phyloP scores from a whole-genome alignment of 2,888 invertebrate species.

The Nebria brevicollis region DNA sequence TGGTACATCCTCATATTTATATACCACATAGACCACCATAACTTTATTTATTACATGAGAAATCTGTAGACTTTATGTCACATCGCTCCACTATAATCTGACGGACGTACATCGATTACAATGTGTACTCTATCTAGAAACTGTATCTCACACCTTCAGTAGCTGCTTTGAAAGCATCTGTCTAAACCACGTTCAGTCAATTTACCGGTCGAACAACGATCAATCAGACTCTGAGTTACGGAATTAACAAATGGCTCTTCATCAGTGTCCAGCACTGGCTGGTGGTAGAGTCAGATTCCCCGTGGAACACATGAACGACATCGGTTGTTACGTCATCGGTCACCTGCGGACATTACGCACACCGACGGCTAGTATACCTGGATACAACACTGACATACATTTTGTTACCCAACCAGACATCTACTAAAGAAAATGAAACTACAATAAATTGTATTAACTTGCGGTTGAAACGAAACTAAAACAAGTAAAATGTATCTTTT shows the following conservation, averaged over 20 bases:
- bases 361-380: slow-evolving; percentile 7
- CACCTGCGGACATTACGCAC: slow-evolving; percentile 28
- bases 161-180: slow-evolving; percentile 6
- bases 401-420: neutral
- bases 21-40: too few species aligned
- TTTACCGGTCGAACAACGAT: slow-evolving; percentile 21
- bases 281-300: slow-evolving; percentile 13
- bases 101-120: slow-evolving; percentile 9
- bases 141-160: slow-evolving; percentile 7
- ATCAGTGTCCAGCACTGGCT: slow-evolving; percentile 9
- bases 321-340: slow-evolving; percentile 27
- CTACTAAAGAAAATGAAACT: neutral
- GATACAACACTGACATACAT: slow-evolving; percentile 12
- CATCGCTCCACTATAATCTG: slow-evolving; percentile 8
- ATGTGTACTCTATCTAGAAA: slow-evolving; percentile 2
- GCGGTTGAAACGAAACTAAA: neutral
- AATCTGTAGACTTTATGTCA: neutral
- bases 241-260: slow-evolving; percentile 21
- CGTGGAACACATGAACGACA: neutral
- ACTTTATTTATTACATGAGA: neutral
- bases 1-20: neutral
- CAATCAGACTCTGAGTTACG: slow-evolving; percentile 3
- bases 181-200: slow-evolving; percentile 18
- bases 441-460: neutral
- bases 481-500: neutral